Percentiles rank a stretch among this genome's conserved stretches.
phyloP scores from a whole-genome alignment of 2,888 invertebrate species.

The Mythimna vitellina region DNA sequence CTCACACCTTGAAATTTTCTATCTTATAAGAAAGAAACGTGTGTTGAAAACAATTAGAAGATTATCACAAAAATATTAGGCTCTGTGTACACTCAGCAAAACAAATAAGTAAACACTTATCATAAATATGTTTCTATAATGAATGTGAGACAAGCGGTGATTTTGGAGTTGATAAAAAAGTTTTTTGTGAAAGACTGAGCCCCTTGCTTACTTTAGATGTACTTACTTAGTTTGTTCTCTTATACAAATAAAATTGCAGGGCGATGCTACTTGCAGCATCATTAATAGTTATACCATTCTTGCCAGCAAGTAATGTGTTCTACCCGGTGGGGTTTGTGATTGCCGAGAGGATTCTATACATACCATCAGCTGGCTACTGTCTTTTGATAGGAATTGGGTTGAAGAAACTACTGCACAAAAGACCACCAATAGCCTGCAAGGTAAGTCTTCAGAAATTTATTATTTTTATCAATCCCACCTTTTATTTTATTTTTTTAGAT shows the following conservation, averaged over 20 bases:
- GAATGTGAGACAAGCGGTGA: too few relatives aligned
- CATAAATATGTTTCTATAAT: too few relatives aligned
- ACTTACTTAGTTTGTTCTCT: neutral
- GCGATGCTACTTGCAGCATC: slow-evolving; percentile 90
- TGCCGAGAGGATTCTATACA: slow-evolving; percentile 96
- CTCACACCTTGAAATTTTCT: neutral
- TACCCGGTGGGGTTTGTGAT: slow-evolving; percentile 97
- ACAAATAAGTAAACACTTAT: too few relatives aligned
- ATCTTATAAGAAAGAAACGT: neutral
- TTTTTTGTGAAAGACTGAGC: neutral
- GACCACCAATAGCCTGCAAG: slow-evolving; percentile 62
- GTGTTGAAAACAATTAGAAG: neutral
- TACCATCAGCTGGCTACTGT: slow-evolving; percentile 96
- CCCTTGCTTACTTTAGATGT: neutral
- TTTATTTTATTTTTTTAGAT: too few relatives aligned
- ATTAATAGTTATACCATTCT: slow-evolving; percentile 93
- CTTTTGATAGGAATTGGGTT: slow-evolving; percentile 92
- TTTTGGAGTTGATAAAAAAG: neutral
- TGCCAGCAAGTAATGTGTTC: slow-evolving; percentile 96
- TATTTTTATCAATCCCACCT: neutral
- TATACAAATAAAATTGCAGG: slow-evolving; percentile 80
- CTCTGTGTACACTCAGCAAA: too few relatives aligned
- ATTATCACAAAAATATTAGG: too few relatives aligned
- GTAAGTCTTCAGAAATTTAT: slow-evolving; percentile 61
- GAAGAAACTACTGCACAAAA: slow-evolving; percentile 70